These are phyloP conservation scores for Pogonomyrmex barbatus DNA, from an alignment of 1,140 invertebrate genomes.

Conservation along the genomic window DNA sequence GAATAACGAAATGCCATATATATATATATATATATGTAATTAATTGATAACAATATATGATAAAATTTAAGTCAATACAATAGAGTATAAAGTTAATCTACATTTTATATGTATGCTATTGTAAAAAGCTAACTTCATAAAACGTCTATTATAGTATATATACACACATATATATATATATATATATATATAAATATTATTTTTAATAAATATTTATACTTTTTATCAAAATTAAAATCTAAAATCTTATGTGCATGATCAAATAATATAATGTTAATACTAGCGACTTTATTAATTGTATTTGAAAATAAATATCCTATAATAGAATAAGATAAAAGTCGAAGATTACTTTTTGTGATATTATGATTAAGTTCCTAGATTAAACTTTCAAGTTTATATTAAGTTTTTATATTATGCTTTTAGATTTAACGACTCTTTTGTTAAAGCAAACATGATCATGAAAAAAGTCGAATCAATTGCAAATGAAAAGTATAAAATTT, in stretches of 20 bases:
- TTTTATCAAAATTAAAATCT: background rate
- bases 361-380: background rate
- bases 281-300: background rate
- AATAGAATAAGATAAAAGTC: background rate
- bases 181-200: background rate
- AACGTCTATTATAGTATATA: background rate
- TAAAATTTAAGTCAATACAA: constrained; percentile 14
- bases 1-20: background rate
- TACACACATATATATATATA: background rate
- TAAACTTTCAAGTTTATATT: too few species aligned
- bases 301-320: background rate
- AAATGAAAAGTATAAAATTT: constrained; percentile 53
- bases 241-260: too few species aligned
- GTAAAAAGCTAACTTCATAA: background rate
- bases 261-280: background rate
- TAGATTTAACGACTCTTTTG: background rate
- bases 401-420: background rate
- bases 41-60: background rate
- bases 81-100: background rate
- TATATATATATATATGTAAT: background rate
- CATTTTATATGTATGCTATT: background rate
- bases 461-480: background rate
- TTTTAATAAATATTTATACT: background rate
- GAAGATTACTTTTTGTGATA: background rate
- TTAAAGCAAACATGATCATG: background rate